Percentiles rank a stretch among this genome's conserved stretches.
These are phyloP conservation scores for Hoplias malabaricus DNA, from an alignment of 2,113 vertebrate species.

Conservation along the genomic window DNA sequence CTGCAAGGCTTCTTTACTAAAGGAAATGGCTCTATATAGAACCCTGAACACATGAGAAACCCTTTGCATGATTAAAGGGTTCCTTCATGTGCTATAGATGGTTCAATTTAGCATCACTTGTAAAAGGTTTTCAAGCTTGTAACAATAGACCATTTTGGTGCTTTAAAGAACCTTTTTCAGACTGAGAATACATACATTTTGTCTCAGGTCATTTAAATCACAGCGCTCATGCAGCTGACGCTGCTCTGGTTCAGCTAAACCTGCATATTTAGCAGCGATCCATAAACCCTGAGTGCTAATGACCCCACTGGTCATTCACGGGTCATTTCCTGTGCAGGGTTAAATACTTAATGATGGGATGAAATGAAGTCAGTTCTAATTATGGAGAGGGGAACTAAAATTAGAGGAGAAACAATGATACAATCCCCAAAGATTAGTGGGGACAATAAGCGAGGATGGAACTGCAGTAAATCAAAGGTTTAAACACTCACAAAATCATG, in stretches of 20 bases:
- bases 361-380: constrained; percentile 54
- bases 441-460: neutral
- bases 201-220: neutral
- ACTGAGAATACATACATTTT: too few relatives aligned
- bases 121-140: too few relatives aligned
- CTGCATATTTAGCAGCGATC: constrained; percentile 52
- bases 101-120: too few relatives aligned
- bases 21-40: too few relatives aligned
- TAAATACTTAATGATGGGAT: constrained; percentile 53
- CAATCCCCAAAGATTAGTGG: neutral
- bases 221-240: neutral
- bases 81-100: too few relatives aligned
- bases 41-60: too few relatives aligned
- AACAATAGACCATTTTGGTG: too few relatives aligned
- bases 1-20: too few relatives aligned
- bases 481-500: neutral
- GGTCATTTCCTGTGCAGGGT: constrained; percentile 50
- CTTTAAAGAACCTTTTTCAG: too few relatives aligned
- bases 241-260: constrained; percentile 63
- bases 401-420: neutral
- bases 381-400: constrained; percentile 6
- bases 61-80: too few relatives aligned
- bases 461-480: neutral
- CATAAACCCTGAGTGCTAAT: constrained; percentile 59
- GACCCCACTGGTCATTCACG: constrained; percentile 51